Conservation (phyloP, 2,888 invertebrate genomes). For the Parnassius apollo region DNA sequence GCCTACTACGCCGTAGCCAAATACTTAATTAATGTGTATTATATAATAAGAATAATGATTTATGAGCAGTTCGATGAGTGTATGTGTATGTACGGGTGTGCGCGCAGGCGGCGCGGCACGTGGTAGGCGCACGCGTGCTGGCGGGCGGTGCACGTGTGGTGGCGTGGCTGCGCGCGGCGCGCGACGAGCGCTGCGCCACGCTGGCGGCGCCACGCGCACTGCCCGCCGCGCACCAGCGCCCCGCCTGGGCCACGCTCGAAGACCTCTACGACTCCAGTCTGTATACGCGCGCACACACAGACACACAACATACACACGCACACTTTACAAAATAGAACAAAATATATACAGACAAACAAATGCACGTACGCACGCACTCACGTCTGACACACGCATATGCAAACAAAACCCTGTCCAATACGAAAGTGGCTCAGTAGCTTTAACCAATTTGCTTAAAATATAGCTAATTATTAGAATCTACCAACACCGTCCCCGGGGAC, state of each 20-base stretch:
- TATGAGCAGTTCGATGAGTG: too few relatives aligned
- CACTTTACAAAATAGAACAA: too few relatives aligned
- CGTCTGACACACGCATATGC: background rate
- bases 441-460: too few relatives aligned
- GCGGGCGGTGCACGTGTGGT: constrained; percentile 56
- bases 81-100: background rate
- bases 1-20: too few relatives aligned
- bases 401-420: background rate
- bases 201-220: constrained; percentile 91
- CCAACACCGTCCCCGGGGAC: too few relatives aligned
- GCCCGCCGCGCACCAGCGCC: constrained; percentile 92
- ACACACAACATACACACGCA: too few relatives aligned
- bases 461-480: too few relatives aligned
- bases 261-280: constrained; percentile 96
- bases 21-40: too few relatives aligned
- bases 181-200: constrained; percentile 88
- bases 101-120: constrained; percentile 62
- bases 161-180: constrained; percentile 71
- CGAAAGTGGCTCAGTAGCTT: too few relatives aligned
- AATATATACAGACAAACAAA: background rate
- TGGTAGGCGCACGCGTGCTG: constrained; percentile 54
- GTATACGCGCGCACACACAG: constrained; percentile 52
- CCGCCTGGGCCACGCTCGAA: constrained; percentile 90
- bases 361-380: background rate
- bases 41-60: too few relatives aligned